Evolutionary conservation across 2,888 invertebrate species (phyloP).

Genomic region (Odontocerum albicorne): DNA sequence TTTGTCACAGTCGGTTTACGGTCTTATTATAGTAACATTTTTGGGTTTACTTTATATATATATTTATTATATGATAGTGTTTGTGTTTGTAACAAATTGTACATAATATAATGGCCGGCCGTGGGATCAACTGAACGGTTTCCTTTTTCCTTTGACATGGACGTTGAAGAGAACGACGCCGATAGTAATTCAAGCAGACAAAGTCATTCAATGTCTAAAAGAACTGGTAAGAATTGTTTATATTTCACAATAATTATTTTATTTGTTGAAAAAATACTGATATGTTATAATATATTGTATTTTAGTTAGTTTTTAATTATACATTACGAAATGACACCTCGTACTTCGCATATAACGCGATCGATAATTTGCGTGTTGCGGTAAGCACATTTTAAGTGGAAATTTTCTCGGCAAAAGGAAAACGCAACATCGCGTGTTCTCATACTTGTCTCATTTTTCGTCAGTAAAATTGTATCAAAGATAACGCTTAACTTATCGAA

Average conservation of each 20-base stretch:
- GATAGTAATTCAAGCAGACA: slow-evolving; percentile 23
- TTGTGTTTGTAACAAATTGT: too few species aligned
- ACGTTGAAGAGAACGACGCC: slow-evolving; percentile 45
- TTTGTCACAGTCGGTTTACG: slow-evolving; percentile 16
- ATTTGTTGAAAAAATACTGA: background rate
- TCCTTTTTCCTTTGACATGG: slow-evolving; percentile 55
- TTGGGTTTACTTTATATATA: too few species aligned
- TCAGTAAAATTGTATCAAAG: too few species aligned
- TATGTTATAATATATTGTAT: background rate
- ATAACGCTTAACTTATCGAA: slow-evolving; percentile 3
- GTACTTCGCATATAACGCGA: slow-evolving; percentile 1
- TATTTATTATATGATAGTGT: too few species aligned
- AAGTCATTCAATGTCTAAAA: slow-evolving; percentile 22
- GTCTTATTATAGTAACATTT: too few species aligned
- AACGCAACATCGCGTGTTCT: slow-evolving; percentile 34
- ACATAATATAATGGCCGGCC: slow-evolving; percentile 48
- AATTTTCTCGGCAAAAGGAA: slow-evolving; percentile 24
- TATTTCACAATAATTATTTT: background rate
- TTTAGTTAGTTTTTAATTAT: background rate
- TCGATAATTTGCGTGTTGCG: slow-evolving; percentile 29
- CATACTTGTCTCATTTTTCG: background rate
- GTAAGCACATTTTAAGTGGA: slow-evolving; percentile 18
- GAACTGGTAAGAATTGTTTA: slow-evolving; percentile 16
- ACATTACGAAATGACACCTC: background rate
- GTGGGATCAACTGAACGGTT: slow-evolving; percentile 56